A percentile compares a stretch with the other conserved stretches of the same genome.
These are phyloP conservation scores for Rhombomys opimus DNA, from an alignment of 2,113 vertebrate genomes.

Conservation along the genomic window DNA sequence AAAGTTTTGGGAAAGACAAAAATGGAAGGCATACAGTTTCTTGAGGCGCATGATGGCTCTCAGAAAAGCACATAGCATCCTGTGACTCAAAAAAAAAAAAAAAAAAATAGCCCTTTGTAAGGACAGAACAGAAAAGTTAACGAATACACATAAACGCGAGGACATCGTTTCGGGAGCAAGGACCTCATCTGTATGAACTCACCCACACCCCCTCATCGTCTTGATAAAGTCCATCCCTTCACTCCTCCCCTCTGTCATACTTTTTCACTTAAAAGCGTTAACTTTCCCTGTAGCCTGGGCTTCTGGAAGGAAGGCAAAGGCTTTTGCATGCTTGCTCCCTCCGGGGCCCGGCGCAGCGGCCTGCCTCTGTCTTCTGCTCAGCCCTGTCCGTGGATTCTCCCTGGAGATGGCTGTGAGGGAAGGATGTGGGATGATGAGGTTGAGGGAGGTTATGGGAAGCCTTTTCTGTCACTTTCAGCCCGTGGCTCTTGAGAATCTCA, in stretches of 20 bases:
- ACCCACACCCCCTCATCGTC: not conserved
- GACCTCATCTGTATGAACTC: too few species aligned
- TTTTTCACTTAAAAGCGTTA: not conserved
- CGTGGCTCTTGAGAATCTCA: not conserved
- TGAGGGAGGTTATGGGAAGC: not conserved
- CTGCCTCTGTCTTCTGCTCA: not conserved
- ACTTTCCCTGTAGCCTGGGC: not conserved
- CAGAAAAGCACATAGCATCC: too few species aligned
- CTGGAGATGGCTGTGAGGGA: not conserved
- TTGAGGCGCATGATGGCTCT: too few species aligned
- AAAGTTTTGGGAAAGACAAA: too few species aligned
- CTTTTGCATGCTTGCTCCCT: not conserved
- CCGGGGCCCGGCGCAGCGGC: not conserved
- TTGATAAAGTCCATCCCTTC: not conserved
- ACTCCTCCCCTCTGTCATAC: not conserved
- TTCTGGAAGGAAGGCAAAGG: not conserved
- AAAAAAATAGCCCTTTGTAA: too few species aligned
- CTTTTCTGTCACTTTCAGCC: too few species aligned
- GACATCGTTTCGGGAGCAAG: too few species aligned
- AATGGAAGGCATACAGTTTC: too few species aligned
- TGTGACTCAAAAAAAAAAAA: too few species aligned
- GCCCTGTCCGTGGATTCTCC: not conserved
- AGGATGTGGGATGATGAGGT: not conserved
- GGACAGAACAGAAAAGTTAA: too few species aligned
- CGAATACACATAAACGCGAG: too few species aligned